phyloP scores from a whole-genome alignment of 2,113 vertebrate species.

The Leptodactylus fuscus region DNA sequence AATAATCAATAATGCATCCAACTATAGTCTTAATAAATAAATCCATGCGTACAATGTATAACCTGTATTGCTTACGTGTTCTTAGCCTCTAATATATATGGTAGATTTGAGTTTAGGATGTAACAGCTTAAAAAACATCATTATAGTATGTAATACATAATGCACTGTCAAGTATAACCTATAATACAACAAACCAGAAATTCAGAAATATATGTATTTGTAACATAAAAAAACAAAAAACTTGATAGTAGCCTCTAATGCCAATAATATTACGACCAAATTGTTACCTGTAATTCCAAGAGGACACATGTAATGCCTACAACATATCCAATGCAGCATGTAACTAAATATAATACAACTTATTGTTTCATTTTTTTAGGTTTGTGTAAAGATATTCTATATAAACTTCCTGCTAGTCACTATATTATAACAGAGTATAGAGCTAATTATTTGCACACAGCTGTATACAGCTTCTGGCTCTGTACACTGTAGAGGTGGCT shows the following conservation, averaged over 20 bases:
- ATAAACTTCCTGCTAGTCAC: too few species aligned
- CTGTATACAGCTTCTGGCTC: too few species aligned
- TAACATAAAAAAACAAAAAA: neutral
- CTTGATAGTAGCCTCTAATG: neutral
- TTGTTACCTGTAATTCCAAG: too few species aligned
- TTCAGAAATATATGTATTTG: neutral
- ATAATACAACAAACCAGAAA: neutral
- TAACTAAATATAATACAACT: neutral
- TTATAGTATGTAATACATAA: neutral
- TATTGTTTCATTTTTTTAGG: too few species aligned
- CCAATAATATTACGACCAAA: neutral
- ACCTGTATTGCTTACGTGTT: neutral
- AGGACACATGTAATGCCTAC: too few species aligned
- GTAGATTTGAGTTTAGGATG: neutral
- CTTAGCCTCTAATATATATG: neutral
- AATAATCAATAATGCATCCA: too few species aligned
- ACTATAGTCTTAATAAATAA: too few species aligned
- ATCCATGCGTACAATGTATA: too few species aligned
- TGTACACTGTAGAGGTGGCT: too few species aligned
- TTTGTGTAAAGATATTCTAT: too few species aligned
- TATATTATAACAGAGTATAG: too few species aligned
- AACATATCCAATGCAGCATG: neutral
- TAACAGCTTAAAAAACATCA: neutral
- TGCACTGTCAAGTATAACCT: neutral
- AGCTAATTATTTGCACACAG: too few species aligned